These are phyloP conservation scores for Gymnocheta viridis DNA, from an alignment of 2,888 invertebrate species.

Conservation along the genomic window DNA sequence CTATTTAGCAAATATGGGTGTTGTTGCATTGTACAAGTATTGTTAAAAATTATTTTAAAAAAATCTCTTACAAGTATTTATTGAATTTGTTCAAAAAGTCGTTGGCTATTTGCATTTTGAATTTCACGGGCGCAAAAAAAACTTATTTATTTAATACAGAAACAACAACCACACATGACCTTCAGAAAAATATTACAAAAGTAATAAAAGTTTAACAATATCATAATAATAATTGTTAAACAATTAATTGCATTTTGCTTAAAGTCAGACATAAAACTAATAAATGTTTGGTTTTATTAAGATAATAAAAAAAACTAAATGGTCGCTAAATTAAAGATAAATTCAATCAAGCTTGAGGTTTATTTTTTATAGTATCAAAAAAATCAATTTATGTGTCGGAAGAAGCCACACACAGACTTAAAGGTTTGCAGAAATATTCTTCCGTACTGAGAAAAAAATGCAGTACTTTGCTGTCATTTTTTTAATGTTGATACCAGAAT, in stretches of 20 bases:
- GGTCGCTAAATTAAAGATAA: too few species aligned
- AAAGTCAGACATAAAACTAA: background rate
- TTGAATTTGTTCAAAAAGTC: constrained; percentile 2
- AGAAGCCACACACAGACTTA: too few species aligned
- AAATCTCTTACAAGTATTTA: background rate
- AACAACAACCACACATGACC: constrained; percentile 34
- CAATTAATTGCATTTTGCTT: background rate
- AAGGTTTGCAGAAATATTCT: too few species aligned
- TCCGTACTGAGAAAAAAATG: too few species aligned
- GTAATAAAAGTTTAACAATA: constrained; percentile 25
- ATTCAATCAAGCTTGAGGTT: too few species aligned
- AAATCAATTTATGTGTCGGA: too few species aligned
- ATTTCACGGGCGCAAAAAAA: background rate
- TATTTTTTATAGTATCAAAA: too few species aligned
- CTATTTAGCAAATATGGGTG: constrained; percentile 20
- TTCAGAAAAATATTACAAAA: constrained; percentile 34
- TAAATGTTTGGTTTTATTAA: background rate
- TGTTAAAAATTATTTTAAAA: constrained; percentile 9
- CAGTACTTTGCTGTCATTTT: too few species aligned
- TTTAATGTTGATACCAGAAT: too few species aligned
- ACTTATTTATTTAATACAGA: background rate
- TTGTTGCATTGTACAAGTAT: background rate
- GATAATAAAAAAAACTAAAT: too few species aligned
- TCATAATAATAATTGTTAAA: constrained; percentile 24
- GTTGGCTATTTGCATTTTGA: constrained; percentile 16